Evolutionary conservation across 2,797 vertebrate genomes (phyloP), one percentile per base, ranked within the genome.

Genomic region (Coreius guichenoti): DNA sequence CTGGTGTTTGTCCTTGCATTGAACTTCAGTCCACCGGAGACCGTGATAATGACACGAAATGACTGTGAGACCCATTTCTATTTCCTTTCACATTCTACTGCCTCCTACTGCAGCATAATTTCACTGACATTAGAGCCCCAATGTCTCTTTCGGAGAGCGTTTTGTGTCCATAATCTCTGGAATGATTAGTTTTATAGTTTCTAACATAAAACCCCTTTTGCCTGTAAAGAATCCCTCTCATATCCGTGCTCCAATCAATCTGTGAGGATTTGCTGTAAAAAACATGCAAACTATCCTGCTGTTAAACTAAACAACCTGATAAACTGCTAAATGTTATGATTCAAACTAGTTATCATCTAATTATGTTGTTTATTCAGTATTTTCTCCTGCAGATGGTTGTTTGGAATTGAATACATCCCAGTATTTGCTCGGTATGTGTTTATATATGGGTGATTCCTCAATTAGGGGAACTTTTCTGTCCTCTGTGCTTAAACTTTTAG

Each of bases 1-100:
- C 80, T 78, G 45, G 51, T 74, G 72, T 87, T 83, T 87, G 84
- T 58, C 56, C 82, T 84, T 87, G 56, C 26, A 49, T 63, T 77
- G 68, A 65, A 80, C 80, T 31, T 74, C 39, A 67, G 31, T 84
- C 49, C 31, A 26, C 33, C 19, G 49, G 65, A 73, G 39, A 21
- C 67, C 17, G 14, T 61, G 67, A 61, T 80, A 85, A 85, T 72
- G 67, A 73, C 51, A 31, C 51, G 5, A 70, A 43, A 78, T 26
- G n/a, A 69, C 29, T 33, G 75, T 43, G 31, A 56, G 36, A 39
- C 29, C 51, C 47, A 54, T 76, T 68, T 77, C 82, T 70, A 78
- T 84, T 79, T 61, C 39, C 51, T 69, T 84, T 45, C 31, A 39
- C 31, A 68, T 67, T 51, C 43, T 39, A 65, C 26, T 17, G 39